Evolutionary conservation across 2,797 vertebrate genomes (phyloP).

Genomic region (Columba guinea): DNA sequence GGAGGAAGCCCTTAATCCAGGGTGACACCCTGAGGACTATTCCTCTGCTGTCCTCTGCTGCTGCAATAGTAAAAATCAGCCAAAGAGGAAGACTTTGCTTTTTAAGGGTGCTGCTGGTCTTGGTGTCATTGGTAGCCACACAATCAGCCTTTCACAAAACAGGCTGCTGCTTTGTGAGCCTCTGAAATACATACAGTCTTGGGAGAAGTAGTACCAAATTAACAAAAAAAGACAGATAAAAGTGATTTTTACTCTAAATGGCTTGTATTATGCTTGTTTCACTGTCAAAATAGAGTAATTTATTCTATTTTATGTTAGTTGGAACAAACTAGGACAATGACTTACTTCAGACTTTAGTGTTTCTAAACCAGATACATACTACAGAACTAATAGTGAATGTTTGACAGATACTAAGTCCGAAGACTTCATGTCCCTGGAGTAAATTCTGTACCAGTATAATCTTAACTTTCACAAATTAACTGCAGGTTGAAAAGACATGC

Average conservation of each 20-base stretch:
- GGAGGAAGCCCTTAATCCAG: neutral
- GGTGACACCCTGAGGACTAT: neutral
- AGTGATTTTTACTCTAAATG: neutral
- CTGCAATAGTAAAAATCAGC: neutral
- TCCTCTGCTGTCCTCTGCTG: neutral
- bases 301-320: neutral
- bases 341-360: neutral
- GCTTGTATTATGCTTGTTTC: neutral
- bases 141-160: neutral
- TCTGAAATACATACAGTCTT: neutral
- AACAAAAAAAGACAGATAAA: neutral
- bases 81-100: neutral
- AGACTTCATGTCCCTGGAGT: neutral
- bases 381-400: neutral
- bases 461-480: neutral
- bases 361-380: neutral
- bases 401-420: neutral
- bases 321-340: neutral
- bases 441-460: neutral
- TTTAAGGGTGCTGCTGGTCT: neutral
- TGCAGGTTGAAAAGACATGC: fast-evolving
- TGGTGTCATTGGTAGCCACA: neutral
- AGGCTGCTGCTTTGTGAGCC: neutral
- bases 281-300: neutral
- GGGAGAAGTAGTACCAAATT: neutral